These are phyloP conservation scores for Rhinichthys klamathensis DNA, from an alignment of 2,113 vertebrate genomes.

Conservation along the genomic window DNA sequence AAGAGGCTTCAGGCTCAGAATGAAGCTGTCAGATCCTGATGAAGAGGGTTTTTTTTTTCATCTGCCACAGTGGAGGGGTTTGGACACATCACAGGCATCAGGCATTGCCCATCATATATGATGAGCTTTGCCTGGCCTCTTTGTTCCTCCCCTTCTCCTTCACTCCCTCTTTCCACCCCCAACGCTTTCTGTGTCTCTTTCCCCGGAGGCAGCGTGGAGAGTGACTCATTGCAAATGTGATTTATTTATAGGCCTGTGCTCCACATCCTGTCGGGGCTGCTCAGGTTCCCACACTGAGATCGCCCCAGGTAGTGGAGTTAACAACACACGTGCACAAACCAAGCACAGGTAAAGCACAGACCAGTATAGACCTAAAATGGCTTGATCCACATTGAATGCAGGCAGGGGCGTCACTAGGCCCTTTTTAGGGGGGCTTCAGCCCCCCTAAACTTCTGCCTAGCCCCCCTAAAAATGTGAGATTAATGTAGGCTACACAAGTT, in stretches of 20 bases:
- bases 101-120: background rate
- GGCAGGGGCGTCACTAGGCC: no score
- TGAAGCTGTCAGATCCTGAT: slow-evolving; percentile 11
- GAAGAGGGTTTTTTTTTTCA: background rate
- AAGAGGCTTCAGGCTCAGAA: slow-evolving; percentile 13
- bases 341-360: background rate
- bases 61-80: background rate
- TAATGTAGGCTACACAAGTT: no score
- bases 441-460: no score
- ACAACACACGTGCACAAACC: slow-evolving; percentile 30
- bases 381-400: background rate
- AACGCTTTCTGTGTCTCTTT: slow-evolving; percentile 56
- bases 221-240: slow-evolving; percentile 50
- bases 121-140: background rate
- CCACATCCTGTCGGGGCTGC: slow-evolving; percentile 30
- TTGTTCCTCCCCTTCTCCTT: slow-evolving; percentile 9
- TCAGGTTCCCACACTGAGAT: slow-evolving; percentile 46
- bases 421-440: no score
- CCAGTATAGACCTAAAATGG: background rate
- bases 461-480: no score
- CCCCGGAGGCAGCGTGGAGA: slow-evolving; percentile 51
- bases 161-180: slow-evolving; percentile 29
- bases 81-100: background rate
- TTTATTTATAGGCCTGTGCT: slow-evolving; percentile 52
- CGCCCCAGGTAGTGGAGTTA: slow-evolving; percentile 44